Percentiles rank a stretch among this genome's conserved stretches.
Conservation (phyloP, 2,113 vertebrate genomes). For the Capreolus pygargus region DNA sequence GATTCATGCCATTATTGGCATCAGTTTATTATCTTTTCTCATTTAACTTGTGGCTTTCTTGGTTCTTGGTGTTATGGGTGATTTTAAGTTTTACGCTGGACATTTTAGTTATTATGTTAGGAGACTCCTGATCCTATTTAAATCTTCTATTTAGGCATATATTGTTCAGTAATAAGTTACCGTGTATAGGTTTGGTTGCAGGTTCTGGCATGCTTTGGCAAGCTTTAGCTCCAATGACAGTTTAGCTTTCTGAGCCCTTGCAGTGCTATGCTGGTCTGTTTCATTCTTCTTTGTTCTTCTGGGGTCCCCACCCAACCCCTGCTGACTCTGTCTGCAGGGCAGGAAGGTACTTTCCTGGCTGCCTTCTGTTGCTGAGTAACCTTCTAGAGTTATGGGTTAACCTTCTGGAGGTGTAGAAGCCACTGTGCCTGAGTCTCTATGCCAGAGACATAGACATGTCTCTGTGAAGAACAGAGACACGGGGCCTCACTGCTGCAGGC, state of each 20-base stretch:
- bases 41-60: not conserved
- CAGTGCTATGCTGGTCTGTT: not conserved
- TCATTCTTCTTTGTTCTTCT: not conserved
- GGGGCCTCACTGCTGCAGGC: not conserved
- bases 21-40: not conserved
- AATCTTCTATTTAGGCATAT: not conserved
- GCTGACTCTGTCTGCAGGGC: not conserved
- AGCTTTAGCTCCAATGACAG: not conserved
- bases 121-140: not conserved
- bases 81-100: not conserved
- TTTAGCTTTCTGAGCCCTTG: not conserved
- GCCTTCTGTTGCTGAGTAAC: slow-evolving; percentile 22
- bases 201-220: not conserved
- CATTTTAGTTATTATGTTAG: not conserved
- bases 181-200: not conserved
- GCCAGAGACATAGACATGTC: too few species aligned
- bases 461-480: not conserved
- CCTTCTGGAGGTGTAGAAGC: not conserved
- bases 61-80: not conserved
- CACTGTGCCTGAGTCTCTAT: not conserved
- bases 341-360: not conserved
- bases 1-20: not conserved
- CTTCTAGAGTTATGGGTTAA: not conserved
- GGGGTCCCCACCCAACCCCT: not conserved
- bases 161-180: not conserved